Conservation (phyloP, 2,888 invertebrate genomes). For the Cryptops parisi region DNA sequence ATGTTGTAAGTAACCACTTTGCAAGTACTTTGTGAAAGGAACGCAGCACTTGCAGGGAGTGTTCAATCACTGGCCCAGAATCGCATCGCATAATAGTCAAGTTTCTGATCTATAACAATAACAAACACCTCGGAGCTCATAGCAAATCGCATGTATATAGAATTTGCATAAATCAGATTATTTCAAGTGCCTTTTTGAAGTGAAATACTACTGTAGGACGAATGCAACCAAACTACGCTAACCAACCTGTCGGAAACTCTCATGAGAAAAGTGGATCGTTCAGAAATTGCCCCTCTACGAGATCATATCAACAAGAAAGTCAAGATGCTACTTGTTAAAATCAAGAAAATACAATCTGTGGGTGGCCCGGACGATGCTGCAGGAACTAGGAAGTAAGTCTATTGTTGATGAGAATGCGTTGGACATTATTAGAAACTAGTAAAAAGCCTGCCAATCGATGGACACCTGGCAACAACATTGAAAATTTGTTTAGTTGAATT, state of each 20-base stretch:
- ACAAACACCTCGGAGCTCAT: too few relatives aligned
- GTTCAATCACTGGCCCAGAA: too few relatives aligned
- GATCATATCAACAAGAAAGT: slow-evolving; percentile 12
- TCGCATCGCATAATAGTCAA: too few relatives aligned
- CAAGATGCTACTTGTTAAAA: slow-evolving; percentile 10
- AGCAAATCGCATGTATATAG: too few relatives aligned
- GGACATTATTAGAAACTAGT: neutral
- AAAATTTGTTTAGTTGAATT: neutral
- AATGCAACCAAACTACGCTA: slow-evolving; percentile 5
- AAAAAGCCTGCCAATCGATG: neutral
- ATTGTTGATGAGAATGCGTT: too few relatives aligned
- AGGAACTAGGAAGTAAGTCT: slow-evolving; percentile 6
- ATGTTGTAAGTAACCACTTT: slow-evolving; percentile 2
- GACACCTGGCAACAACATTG: neutral
- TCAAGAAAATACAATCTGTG: slow-evolving; percentile 7
- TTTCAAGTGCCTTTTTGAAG: too few relatives aligned
- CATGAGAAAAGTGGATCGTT: slow-evolving; percentile 2
- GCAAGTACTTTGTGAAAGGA: too few relatives aligned
- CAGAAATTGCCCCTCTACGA: slow-evolving; percentile 1
- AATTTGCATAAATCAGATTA: too few relatives aligned
- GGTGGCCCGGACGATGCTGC: slow-evolving; percentile 11
- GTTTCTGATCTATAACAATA: too few relatives aligned
- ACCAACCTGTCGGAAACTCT: slow-evolving; percentile 2
- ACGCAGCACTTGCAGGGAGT: too few relatives aligned
- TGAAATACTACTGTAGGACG: neutral